These are phyloP conservation scores for Falcunculus frontatus DNA, from an alignment of 2,113 vertebrate genomes.

Conservation along the genomic window DNA sequence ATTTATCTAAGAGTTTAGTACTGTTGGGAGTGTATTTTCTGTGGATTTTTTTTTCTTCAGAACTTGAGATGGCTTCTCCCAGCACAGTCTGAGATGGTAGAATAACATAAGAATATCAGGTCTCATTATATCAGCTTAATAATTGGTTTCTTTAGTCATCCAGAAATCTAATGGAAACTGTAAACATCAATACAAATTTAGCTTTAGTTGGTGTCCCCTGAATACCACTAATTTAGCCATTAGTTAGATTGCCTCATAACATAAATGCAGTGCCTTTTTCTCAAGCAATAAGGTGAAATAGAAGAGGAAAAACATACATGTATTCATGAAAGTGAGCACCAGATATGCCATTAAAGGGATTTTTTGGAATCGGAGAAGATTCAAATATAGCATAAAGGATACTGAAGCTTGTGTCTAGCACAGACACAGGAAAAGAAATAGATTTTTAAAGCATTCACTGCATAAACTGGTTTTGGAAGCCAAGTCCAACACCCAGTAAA, in stretches of 20 bases:
- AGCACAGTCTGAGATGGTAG: background rate
- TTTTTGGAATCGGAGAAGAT: background rate
- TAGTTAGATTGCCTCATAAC: conserved; percentile 1
- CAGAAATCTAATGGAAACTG: conserved; percentile 30
- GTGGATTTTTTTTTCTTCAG: background rate
- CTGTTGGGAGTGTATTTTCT: background rate
- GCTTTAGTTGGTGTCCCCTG: background rate
- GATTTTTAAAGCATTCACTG: background rate
- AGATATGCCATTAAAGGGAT: background rate
- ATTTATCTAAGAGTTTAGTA: conserved; percentile 5
- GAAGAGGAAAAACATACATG: background rate
- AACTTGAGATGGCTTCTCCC: background rate
- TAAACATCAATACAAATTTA: conserved; percentile 52
- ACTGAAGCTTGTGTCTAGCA: background rate
- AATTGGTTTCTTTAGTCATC: conserved; percentile 22
- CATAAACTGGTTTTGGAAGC: background rate
- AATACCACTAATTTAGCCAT: conserved; percentile 23
- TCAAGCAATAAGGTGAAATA: background rate
- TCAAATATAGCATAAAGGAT: background rate
- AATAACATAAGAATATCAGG: background rate
- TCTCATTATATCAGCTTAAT: conserved; percentile 18
- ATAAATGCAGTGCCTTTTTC: background rate
- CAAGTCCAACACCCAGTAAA: background rate
- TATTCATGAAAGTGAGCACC: background rate
- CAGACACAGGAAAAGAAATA: background rate